These are phyloP conservation scores for Urocitellus parryii DNA, from an alignment of 2,113 vertebrate genomes.

Conservation along the genomic window DNA sequence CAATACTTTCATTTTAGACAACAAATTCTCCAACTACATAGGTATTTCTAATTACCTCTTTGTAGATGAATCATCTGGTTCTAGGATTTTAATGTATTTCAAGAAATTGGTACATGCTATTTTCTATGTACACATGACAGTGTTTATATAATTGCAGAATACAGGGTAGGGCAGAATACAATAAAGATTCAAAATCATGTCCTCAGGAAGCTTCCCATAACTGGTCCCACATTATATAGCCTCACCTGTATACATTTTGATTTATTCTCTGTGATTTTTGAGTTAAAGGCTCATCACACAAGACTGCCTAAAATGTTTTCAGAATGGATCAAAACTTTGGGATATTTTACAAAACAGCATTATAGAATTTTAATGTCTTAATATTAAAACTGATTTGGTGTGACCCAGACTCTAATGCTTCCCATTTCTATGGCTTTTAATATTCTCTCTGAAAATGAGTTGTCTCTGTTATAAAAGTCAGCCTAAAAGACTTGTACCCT, in stretches of 20 bases:
- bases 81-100: slow-evolving; percentile 31
- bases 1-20: neutral
- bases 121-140: neutral
- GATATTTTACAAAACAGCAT: neutral
- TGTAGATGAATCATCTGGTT: neutral
- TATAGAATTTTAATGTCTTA: slow-evolving; percentile 1
- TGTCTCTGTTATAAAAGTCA: neutral
- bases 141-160: neutral
- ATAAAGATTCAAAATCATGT: neutral
- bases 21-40: neutral
- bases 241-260: neutral
- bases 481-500: neutral
- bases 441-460: neutral
- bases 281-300: neutral
- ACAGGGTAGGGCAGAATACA: neutral
- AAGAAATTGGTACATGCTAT: neutral
- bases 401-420: neutral
- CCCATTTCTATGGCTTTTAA: neutral
- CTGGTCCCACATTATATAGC: neutral
- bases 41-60: neutral
- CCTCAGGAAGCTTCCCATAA: neutral
- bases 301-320: neutral
- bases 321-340: neutral
- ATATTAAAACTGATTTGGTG: neutral
- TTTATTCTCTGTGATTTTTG: neutral